Base-by-base conservation (phyloP, 2,113 vertebrate genomes). In the Sprattus sprattus region DNA sequence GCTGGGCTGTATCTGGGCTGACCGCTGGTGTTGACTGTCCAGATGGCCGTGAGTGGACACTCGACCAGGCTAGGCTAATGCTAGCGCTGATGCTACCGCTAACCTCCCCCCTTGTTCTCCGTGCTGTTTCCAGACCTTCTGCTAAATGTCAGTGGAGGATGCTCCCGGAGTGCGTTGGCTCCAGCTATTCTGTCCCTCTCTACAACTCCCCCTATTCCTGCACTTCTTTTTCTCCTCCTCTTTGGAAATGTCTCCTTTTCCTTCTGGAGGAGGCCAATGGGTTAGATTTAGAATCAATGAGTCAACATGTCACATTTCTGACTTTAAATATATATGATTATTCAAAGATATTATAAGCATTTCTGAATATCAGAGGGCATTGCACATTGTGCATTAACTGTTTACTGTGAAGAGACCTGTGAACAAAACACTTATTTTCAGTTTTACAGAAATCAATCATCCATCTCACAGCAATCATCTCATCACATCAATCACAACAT, bases 151-250 rank as follows among this genome's bases (percentile, higher is more conserved):
- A 60, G 54, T 22, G 18, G 54, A 20, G 54, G 54, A 93, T 82
- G 50, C 57, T 52, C 45, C 49, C 64, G 54, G 54, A 18, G 54
- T 3, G 7, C 22, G 6, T 20, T 20, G 54, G 20, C 54, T 60
- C 54, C 18, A 20, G 54, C 18, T 60, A 20, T 22, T 60, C 52
- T 45, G 44, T 88, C 84, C 57, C 6, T 88, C 92, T 90, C 91
- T 87, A 83, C 39, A 86, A 89, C 92, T 90, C 91, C 88, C 87
- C 92, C 90, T 92, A 46, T 84, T 75, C 83, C 22, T 1, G 85
- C 92, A 91, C 88, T 39, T 50, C 13, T 85, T n/a, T 82, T n/a
- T 84, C 44, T 84, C 89, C 89, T 90, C 82, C 5, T 60, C 54
- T 57, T 57, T 57, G 16, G 3, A 57, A 20, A 57, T 57, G 54